A percentile compares a stretch with the other conserved stretches of the same genome.
Evolutionary conservation across 2,888 invertebrate species (phyloP).

Genomic region (Tachina grossa): DNA sequence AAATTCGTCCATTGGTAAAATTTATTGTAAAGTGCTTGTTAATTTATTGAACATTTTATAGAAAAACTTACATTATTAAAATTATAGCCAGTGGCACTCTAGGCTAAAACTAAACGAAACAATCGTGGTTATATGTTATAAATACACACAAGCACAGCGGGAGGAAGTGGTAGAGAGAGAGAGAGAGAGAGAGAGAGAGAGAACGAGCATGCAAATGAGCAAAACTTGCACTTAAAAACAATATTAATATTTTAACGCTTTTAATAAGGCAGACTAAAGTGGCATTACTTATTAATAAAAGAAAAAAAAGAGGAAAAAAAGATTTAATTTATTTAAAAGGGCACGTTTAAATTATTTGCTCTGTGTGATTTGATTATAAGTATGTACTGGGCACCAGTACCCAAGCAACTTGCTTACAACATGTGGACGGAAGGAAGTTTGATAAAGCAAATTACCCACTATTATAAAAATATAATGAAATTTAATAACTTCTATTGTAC

Average conservation of each 20-base stretch:
- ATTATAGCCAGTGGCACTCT: background rate
- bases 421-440: constrained; percentile 61
- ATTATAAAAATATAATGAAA: constrained; percentile 61
- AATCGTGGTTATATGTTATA: background rate
- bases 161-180: background rate
- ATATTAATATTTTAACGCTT: too few species aligned
- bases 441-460: constrained; percentile 60
- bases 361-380: constrained; percentile 2
- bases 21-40: constrained; percentile 53
- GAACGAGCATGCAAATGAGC: too few species aligned
- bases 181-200: background rate
- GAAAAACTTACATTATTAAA: background rate
- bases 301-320: background rate
- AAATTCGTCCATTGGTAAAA: background rate
- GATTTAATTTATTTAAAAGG: background rate
- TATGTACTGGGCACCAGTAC: background rate
- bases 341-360: constrained; percentile 3
- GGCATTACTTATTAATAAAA: too few species aligned
- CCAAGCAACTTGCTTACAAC: constrained; percentile 28
- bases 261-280: too few species aligned
- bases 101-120: background rate
- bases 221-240: too few species aligned
- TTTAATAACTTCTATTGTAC: constrained; percentile 63
- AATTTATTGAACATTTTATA: constrained; percentile 43
- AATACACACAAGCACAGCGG: background rate